Base-by-base conservation (phyloP, 1,140 invertebrate genomes). In the Anastatus disparis region DNA sequence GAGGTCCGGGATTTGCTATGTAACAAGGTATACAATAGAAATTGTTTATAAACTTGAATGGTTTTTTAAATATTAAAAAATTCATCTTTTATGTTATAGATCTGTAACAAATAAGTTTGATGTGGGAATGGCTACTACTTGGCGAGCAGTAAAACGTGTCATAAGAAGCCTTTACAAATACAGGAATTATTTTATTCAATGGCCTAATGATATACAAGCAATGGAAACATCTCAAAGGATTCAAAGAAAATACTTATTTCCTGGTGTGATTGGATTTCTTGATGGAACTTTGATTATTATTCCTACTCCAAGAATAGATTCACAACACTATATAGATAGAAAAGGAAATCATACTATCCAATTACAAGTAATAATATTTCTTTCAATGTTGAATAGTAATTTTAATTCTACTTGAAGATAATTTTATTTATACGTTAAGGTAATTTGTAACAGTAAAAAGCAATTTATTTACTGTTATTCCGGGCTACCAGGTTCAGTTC, bases 401-500 rank as follows among this genome's bases (percentile, higher is more conserved):
- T 40, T 13, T 40, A 8, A 13, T 8, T 8, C 13, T 40, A 13
- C 7, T 40, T 8, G 13, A 8, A 13, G 38, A 40, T 40, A 7
- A 40, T 40, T 40, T 40, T 8, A 7, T 40, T 8, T 8, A 40
- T 40, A 40, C 38, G 7, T 40, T 7, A 40, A 72, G 71, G 50
- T 64, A 17, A 65, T 72, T 8, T 72, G 71, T 29, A 44, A 73
- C 24, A 10, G 63, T 15, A 58, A 66, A 50, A 27, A 42, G 17
- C 1, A 65, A 27, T 73, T 73, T 26, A 70, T 70, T 4, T n/a
- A 48, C 17, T 59, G 38, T 64, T 73, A 12, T 3, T 70, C 17
- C 17, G 76, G 77, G 35, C 67, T 76, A 22, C 73, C 76, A 24
- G 77, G 77, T 20, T 77, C 76, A 9, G 75, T 78, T 13, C 76